Evolutionary conservation across 2,113 vertebrate genomes (phyloP), one percentile per base, ranked within the genome.

Genomic region (Chauna torquata): DNA sequence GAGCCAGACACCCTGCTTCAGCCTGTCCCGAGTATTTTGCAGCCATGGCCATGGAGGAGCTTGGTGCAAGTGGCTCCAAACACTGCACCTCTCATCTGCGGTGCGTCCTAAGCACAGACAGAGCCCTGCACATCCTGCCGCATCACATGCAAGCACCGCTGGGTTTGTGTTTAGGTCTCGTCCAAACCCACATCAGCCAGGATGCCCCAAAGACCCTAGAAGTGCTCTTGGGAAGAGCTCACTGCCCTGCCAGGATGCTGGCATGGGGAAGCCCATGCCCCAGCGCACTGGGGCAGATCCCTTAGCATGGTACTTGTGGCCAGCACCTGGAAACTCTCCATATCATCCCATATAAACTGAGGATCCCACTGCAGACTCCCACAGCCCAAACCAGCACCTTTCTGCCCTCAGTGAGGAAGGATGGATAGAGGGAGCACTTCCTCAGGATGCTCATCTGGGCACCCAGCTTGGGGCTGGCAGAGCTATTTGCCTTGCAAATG

Each of bases 401-500:
- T 68, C 19, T 64, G 32, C 76, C 40, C n/a, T 42, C 12, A 38
- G 38, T 2, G 4, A 83, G 82, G 88, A 78, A 76, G 40, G 88
- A 92, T 24, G 69, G 42, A 92, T 24, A 65, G 42, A 74, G n/a
- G 83, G 58, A 59, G 12, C 0, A 9, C 22, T 66, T 64, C 92
- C 4, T 1, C 57, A 34, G n/a, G 78, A 71, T 42, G 90, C 84
- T 89, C 66, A 64, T 50, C 36, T 6, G 3, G 32, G 62, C 47
- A 23, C 54, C 75, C 6, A 1, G 50, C 11, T 1, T 5, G 42
- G 55, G 93, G 65, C 64, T 45, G 71, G 77, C 88, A 42, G 84
- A 11, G 86, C 69, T 38, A 30, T 97, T 96, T 97, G 78, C 91
- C 83, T 96, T 96, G 94, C 94, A 97, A 97, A 96, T 88, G 58